Evolutionary conservation across 2,113 vertebrate species (phyloP).

Genomic region (Spermophilus dauricus): DNA sequence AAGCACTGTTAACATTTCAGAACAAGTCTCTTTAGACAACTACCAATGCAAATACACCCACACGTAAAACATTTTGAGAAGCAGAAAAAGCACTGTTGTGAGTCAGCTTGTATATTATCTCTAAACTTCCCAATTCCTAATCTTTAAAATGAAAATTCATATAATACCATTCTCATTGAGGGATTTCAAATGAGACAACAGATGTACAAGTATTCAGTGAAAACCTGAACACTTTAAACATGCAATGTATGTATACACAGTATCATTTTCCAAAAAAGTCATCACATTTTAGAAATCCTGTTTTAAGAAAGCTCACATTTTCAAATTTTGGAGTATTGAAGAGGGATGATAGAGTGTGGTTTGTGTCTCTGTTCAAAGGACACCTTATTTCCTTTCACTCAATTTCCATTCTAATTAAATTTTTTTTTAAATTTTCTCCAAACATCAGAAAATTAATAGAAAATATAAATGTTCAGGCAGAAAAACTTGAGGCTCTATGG

Average conservation of each 20-base stretch:
- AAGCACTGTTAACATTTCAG: background rate
- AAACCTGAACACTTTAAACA: constrained; percentile 39
- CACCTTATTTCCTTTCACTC: background rate
- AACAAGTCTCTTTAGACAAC: background rate
- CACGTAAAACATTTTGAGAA: constrained; percentile 8
- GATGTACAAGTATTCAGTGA: background rate
- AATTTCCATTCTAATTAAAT: constrained; percentile 11
- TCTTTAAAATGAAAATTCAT: constrained; percentile 38
- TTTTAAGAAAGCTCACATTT: constrained; percentile 45
- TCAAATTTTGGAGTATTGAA: background rate
- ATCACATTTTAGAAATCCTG: constrained; percentile 36
- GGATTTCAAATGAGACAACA: constrained; percentile 36
- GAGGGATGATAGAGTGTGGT: background rate
- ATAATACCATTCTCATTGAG: background rate
- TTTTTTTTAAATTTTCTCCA: background rate
- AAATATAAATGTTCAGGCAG: background rate
- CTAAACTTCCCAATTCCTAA: constrained; percentile 27
- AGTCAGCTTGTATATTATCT: background rate
- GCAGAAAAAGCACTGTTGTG: constrained; percentile 30
- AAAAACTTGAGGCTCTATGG: background rate
- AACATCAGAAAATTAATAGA: background rate
- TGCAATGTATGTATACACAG: background rate
- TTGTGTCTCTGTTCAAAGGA: background rate
- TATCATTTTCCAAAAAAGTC: background rate
- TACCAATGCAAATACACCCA: background rate